A percentile compares a stretch with the other conserved stretches of the same genome.
phyloP scores from a whole-genome alignment of 2,113 vertebrate genomes.

The Phyllostomus hastatus region DNA sequence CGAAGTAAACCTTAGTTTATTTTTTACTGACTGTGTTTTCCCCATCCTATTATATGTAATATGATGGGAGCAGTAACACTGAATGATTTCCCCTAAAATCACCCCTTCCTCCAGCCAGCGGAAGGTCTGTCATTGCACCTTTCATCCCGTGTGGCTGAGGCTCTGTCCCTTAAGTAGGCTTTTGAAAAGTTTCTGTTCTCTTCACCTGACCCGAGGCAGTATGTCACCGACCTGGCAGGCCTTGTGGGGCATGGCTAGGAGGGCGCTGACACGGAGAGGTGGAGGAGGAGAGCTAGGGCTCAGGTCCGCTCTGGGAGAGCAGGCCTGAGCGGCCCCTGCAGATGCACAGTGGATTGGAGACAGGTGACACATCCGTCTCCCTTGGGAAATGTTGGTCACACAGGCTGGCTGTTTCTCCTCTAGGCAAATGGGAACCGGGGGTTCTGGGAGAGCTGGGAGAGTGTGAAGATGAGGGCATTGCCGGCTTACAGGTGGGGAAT shows the following conservation, averaged over 20 bases:
- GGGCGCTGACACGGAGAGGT: neutral
- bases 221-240: neutral
- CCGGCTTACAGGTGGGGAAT: neutral
- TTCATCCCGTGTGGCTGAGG: neutral
- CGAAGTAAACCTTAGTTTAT: neutral
- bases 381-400: neutral
- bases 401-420: neutral
- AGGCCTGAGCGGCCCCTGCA: neutral
- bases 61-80: no score
- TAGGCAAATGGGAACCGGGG: neutral
- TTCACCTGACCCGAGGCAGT: neutral
- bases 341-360: fast-evolving
- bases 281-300: neutral
- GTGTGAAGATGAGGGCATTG: neutral
- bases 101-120: neutral
- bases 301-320: neutral
- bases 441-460: neutral
- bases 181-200: neutral
- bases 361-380: fast-evolving
- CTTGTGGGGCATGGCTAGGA: neutral
- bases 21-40: neutral
- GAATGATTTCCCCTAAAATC: neutral
- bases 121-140: neutral
- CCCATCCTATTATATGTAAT: neutral
- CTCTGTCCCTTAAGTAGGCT: neutral